Conservation (phyloP, 1,140 invertebrate genomes). For the Drosophila nigromelanica region DNA sequence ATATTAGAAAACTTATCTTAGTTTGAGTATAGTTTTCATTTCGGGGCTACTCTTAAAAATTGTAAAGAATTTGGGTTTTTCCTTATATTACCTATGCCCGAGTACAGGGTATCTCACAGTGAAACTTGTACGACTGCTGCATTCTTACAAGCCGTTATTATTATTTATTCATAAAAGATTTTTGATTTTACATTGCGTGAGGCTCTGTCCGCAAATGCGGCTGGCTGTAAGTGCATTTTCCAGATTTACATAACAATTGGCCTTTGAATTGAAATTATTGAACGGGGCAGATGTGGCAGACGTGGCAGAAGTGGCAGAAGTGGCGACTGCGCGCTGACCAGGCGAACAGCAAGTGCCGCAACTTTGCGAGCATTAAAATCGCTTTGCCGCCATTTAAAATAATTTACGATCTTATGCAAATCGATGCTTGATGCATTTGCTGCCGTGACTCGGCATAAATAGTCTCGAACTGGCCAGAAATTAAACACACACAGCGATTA, state of each 20-base stretch:
- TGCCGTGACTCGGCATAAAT: conserved; percentile 58
- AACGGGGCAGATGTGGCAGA: conserved; percentile 4
- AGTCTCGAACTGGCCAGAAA: conserved; percentile 26
- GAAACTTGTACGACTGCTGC: neutral
- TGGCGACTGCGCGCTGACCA: neutral
- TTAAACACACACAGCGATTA: conserved; percentile 52
- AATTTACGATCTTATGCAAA: conserved; percentile 69
- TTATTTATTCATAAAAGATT: conserved; percentile 57
- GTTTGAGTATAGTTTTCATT: no score
- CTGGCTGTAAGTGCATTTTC: conserved; percentile 53
- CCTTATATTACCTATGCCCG: no score
- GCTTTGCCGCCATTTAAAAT: conserved; percentile 67
- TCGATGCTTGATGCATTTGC: conserved; percentile 28
- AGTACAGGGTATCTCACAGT: neutral
- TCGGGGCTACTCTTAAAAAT: no score
- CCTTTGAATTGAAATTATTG: conserved; percentile 70
- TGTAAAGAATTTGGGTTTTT: no score
- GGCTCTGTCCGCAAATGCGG: conserved; percentile 24
- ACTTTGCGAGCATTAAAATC: conserved; percentile 51
- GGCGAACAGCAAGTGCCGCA: neutral
- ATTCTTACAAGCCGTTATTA: neutral
- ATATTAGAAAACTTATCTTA: no score
- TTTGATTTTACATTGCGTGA: conserved; percentile 54
- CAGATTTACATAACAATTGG: conserved; percentile 74
- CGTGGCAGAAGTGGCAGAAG: neutral